Base-by-base conservation (phyloP, 2,113 vertebrate genomes). In the Syngnathus scovelli region DNA sequence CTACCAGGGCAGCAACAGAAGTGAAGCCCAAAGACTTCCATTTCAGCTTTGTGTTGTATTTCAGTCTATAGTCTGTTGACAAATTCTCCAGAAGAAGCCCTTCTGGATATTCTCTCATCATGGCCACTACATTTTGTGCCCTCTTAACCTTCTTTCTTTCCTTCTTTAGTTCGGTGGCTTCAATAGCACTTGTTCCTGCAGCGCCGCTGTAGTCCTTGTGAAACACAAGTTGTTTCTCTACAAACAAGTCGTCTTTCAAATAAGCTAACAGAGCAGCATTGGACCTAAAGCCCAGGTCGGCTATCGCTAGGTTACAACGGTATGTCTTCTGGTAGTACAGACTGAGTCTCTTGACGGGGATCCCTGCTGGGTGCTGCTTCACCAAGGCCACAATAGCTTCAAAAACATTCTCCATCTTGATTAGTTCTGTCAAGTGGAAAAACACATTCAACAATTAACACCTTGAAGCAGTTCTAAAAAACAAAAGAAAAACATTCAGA, bases 71-170 rank as follows among this genome's bases (percentile, higher is more conserved):
- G 21, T 16, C 11, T 1, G 8, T 23, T 8, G 73, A 0, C 38
- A 92, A 8, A 36, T 18, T 74, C 21, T 72, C 76, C 46, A 87
- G 60, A 33, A 46, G 80, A 70, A 90, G 58, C 7, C 90, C 91
- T 0, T 66, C 11, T 2, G 79, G 81, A 56, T 83, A 54, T 27
- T 76, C 54, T 41, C 62, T 75, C 8, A 90, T 67, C 64, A 92
- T 66, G 10, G 68, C 38, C 41, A 86, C 33, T 5, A 90, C 36
- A 5, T 89, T 77, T 61, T 37, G 18, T 38, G 65, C 7, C 0
- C 9, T 38, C 3, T 18, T 5, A 4, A 0, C 6, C 0, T 1
- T 51, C 41, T 13, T 9, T 1, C 1, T 37, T 6, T 61, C 37
- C 52, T 62, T 12, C 7, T 33, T 13, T 16, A 13, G 4, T 44